These are phyloP conservation scores for Carlito syrichta DNA, from an alignment of 2,113 vertebrate genomes.

Conservation along the genomic window DNA sequence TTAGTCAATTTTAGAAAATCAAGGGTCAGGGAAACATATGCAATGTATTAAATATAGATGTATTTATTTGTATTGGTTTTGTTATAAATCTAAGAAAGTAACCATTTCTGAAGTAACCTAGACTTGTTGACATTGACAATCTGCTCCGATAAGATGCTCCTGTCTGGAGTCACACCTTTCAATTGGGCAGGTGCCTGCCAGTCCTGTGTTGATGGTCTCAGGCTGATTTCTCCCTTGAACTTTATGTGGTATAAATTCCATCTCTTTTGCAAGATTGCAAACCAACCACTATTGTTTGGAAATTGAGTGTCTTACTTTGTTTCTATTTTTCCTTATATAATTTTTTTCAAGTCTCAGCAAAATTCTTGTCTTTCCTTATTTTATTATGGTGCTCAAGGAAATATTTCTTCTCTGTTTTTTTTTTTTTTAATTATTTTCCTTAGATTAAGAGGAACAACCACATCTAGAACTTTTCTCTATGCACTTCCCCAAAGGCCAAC, in stretches of 20 bases:
- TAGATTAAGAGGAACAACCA: accelerated
- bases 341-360: background rate
- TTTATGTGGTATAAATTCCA: accelerated
- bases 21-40: background rate
- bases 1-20: background rate
- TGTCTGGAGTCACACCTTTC: background rate
- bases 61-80: background rate
- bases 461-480: background rate
- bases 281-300: background rate
- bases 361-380: background rate
- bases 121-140: background rate
- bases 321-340: background rate
- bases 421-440: too few relatives aligned
- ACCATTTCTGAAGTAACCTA: background rate
- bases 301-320: background rate
- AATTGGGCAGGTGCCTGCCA: background rate
- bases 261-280: background rate
- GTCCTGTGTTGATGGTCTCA: background rate
- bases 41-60: background rate
- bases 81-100: background rate
- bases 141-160: background rate
- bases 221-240: background rate
- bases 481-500: background rate
- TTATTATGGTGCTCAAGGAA: background rate
- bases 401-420: background rate